These are phyloP conservation scores for Petaurus breviceps DNA, from an alignment of 2,113 vertebrate genomes.

Conservation along the genomic window DNA sequence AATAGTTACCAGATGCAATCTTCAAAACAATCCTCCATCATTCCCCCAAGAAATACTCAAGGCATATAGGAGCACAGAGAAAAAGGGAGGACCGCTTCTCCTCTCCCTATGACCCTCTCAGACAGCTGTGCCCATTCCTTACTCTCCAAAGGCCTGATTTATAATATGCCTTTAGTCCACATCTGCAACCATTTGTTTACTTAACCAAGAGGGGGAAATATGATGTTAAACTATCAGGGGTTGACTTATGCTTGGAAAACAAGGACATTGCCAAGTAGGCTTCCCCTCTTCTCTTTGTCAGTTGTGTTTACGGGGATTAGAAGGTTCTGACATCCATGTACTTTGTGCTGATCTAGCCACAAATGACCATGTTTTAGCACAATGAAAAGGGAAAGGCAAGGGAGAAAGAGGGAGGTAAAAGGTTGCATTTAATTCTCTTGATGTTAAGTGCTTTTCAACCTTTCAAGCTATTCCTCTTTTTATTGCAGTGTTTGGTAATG, in stretches of 20 bases:
- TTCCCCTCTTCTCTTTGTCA: neutral
- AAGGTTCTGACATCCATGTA: slow-evolving; percentile 36
- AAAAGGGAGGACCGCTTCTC: neutral
- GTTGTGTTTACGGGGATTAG: slow-evolving; percentile 17
- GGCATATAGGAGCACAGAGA: neutral
- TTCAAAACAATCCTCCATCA: neutral
- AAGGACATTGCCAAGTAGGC: neutral
- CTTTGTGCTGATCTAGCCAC: slow-evolving; percentile 27
- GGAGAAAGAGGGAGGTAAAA: slow-evolving; percentile 46
- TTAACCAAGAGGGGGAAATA: neutral
- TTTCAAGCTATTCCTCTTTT: slow-evolving; percentile 21
- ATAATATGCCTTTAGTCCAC: neutral
- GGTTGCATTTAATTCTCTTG: slow-evolving; percentile 41
- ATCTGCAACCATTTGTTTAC: neutral
- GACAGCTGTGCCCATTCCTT: neutral
- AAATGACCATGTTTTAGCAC: slow-evolving; percentile 35
- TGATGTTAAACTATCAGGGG: neutral
- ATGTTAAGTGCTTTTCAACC: slow-evolving; percentile 56
- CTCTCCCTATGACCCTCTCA: neutral
- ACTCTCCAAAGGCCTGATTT: neutral
- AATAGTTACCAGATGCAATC: neutral
- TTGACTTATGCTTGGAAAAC: neutral
- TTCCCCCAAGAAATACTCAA: neutral
- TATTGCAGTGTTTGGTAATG: neutral
- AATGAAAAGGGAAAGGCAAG: slow-evolving; percentile 33